phyloP scores from a whole-genome alignment of 2,113 vertebrate species.

The Isurus oxyrinchus region DNA sequence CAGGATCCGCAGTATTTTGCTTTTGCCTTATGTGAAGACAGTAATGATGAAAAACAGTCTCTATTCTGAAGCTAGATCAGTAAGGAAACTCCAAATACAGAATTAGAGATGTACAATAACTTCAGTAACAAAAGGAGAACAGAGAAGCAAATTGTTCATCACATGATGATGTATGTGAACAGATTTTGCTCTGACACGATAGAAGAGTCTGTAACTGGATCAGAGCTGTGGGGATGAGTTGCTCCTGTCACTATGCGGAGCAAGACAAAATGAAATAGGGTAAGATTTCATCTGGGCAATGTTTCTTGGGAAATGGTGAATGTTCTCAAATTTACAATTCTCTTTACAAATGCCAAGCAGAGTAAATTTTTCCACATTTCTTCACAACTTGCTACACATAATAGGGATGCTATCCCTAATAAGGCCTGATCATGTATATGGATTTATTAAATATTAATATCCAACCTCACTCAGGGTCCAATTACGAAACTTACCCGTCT shows the following conservation, averaged over 20 bases:
- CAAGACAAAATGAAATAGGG: neutral
- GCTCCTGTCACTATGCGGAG: neutral
- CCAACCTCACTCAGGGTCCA: neutral
- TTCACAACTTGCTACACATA: neutral
- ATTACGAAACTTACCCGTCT: neutral
- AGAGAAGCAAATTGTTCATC: neutral
- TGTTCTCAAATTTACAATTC: neutral
- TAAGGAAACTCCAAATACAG: neutral
- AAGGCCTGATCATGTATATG: neutral
- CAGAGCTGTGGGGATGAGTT: neutral
- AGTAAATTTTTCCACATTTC: neutral
- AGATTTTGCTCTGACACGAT: neutral
- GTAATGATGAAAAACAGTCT: neutral
- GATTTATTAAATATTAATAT: neutral
- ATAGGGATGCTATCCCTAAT: no score
- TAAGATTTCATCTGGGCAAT: neutral
- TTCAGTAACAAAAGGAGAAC: neutral
- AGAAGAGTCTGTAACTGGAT: neutral
- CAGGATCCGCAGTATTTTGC: neutral
- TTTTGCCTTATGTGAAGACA: neutral
- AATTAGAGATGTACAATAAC: neutral
- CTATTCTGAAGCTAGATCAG: neutral
- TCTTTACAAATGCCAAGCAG: neutral
- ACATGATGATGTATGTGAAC: neutral
- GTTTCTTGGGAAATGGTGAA: neutral